Evolutionary conservation across 2,113 vertebrate genomes (phyloP).

Genomic region (Pampusana beccarii): DNA sequence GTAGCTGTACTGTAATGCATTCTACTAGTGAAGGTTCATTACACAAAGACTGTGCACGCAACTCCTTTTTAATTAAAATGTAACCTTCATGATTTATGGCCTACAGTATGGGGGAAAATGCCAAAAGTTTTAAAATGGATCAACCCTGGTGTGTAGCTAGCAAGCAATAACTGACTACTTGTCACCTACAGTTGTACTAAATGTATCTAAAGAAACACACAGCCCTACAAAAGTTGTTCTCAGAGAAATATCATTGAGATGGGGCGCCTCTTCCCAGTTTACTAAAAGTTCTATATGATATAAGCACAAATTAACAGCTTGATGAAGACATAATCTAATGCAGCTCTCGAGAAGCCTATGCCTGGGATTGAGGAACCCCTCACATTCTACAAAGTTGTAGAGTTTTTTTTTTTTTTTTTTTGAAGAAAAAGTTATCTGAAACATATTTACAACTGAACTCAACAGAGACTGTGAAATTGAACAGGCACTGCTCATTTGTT

Average conservation of each 20-base stretch:
- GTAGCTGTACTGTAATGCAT: slow-evolving; percentile 76
- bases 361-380: slow-evolving; percentile 83
- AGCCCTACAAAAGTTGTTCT: slow-evolving; percentile 88
- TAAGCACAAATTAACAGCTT: slow-evolving; percentile 87
- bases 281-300: slow-evolving; percentile 85
- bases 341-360: slow-evolving; percentile 78
- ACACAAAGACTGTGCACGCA: slow-evolving; percentile 71
- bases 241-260: slow-evolving; percentile 86
- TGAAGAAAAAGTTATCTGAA: slow-evolving; percentile 92
- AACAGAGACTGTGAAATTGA: slow-evolving; percentile 96
- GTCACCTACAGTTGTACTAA: slow-evolving; percentile 91
- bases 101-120: slow-evolving; percentile 82
- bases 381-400: slow-evolving; percentile 86
- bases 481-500: slow-evolving; percentile 98
- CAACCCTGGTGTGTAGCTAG: slow-evolving; percentile 94
- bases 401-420: slow-evolving; percentile 69
- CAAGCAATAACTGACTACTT: slow-evolving; percentile 92
- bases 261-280: slow-evolving; percentile 85
- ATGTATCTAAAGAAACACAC: slow-evolving; percentile 95
- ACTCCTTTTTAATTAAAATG: slow-evolving; percentile 76
- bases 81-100: slow-evolving; percentile 74
- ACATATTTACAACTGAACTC: slow-evolving; percentile 98
- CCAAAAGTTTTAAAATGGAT: slow-evolving; percentile 97
- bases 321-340: slow-evolving; percentile 83
- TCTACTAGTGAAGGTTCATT: slow-evolving; percentile 75